Conservation (phyloP, 2,797 vertebrate species). For the Cygnus olor region DNA sequence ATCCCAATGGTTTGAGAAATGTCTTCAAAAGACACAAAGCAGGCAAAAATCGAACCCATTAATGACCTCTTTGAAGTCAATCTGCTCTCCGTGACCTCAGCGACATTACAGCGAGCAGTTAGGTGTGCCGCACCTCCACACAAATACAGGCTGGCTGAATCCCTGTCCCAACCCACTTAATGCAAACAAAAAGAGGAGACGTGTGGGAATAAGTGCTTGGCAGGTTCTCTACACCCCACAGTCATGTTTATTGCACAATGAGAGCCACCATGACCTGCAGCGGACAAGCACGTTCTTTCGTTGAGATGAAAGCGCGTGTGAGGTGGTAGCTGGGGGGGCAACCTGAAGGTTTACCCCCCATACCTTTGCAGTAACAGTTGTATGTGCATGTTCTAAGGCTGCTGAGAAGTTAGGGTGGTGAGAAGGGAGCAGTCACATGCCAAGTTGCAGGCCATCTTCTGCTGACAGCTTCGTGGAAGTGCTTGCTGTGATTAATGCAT, state of each 20-base stretch:
- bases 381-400: too few relatives aligned
- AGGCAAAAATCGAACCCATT: not conserved
- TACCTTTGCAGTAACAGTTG: not conserved
- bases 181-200: not conserved
- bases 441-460: not conserved
- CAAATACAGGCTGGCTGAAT: not conserved
- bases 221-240: not conserved
- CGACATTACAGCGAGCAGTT: not conserved
- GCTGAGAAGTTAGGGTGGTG: not conserved
- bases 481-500: not conserved
- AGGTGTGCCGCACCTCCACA: not conserved
- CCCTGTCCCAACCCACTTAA: not conserved
- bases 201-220: not conserved
- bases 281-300: not conserved
- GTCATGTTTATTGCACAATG: not conserved
- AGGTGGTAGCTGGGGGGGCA: not conserved
- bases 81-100: not conserved
- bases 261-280: not conserved
- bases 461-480: not conserved
- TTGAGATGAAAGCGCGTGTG: not conserved
- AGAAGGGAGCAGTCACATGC: not conserved
- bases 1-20: not conserved
- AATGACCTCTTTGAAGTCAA: not conserved
- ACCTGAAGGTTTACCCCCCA: not conserved
- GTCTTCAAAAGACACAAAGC: not conserved